Evolutionary conservation across 2,113 vertebrate genomes (phyloP).

Genomic region (Cettia cetti): DNA sequence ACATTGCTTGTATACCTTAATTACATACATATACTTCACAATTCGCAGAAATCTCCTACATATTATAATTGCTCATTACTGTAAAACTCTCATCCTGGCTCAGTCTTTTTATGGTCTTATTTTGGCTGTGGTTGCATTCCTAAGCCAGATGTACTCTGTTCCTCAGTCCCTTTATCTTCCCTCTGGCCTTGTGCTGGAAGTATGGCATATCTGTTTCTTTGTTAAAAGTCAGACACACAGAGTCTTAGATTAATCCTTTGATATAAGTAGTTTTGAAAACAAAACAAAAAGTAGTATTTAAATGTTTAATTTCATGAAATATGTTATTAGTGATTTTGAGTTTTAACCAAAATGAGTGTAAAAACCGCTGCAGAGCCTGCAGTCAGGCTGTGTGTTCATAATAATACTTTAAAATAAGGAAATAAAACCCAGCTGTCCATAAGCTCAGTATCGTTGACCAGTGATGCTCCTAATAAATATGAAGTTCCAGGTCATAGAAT

Average conservation of each 20-base stretch:
- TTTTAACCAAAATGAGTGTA: background rate
- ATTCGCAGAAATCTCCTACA: background rate
- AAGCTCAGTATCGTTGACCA: background rate
- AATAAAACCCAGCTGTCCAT: background rate
- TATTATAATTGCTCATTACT: background rate
- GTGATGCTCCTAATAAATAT: background rate
- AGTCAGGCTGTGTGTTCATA: background rate
- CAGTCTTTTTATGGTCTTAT: background rate
- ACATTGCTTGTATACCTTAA: fast-evolving
- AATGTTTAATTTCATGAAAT: background rate
- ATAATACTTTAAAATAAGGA: background rate
- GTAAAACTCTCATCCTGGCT: background rate
- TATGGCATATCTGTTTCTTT: background rate
- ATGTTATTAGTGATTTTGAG: background rate
- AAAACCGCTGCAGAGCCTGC: background rate
- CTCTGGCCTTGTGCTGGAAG: background rate
- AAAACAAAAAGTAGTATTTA: background rate
- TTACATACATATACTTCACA: background rate
- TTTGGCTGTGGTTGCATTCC: background rate
- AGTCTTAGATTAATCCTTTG: background rate
- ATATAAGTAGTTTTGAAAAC: background rate
- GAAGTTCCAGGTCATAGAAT: background rate
- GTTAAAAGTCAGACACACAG: background rate
- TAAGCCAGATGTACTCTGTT: background rate
- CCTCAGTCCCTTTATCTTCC: background rate